Percentiles rank a stretch among this genome's conserved stretches.
These are phyloP conservation scores for Drosophila pachea DNA, from an alignment of 1,140 invertebrate species.

Conservation along the genomic window DNA sequence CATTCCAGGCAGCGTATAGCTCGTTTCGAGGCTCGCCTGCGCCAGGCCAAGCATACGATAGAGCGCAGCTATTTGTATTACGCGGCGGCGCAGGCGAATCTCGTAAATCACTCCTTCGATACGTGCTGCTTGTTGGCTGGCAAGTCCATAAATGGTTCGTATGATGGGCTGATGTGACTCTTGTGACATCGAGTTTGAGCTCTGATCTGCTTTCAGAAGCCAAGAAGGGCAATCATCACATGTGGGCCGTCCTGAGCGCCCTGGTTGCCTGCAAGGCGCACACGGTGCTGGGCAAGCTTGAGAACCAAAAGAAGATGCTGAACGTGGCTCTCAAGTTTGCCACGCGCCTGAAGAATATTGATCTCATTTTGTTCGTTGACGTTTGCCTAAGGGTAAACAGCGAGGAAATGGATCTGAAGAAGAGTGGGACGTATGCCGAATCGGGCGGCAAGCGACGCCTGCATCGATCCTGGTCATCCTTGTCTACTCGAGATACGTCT, in stretches of 20 bases:
- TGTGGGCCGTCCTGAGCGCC: conserved; percentile 60
- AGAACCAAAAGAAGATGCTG: conserved; percentile 44
- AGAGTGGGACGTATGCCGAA: neutral
- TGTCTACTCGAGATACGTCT: no score
- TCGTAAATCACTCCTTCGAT: conserved; percentile 58
- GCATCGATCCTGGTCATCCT: neutral
- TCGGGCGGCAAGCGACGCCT: neutral
- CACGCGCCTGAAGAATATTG: conserved; percentile 48
- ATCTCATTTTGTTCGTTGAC: conserved; percentile 58
- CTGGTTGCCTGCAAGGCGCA: conserved; percentile 64
- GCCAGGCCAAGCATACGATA: conserved; percentile 56
- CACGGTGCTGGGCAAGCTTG: conserved; percentile 58
- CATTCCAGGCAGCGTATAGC: conserved; percentile 41
- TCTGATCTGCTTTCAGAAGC: conserved; percentile 41
- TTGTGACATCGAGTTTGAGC: no score
- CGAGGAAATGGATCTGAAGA: conserved; percentile 57
- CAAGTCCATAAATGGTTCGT: conserved; percentile 55
- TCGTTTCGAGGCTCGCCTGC: conserved; percentile 57
- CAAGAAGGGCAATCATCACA: conserved; percentile 36
- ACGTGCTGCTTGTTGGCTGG: conserved; percentile 55
- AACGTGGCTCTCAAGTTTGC: conserved; percentile 39
- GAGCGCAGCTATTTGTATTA: conserved; percentile 69
- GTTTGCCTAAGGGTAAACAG: conserved; percentile 52
- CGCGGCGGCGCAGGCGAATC: conserved; percentile 59
- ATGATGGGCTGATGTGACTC: no score